Base-by-base conservation (phyloP, 2,797 vertebrate genomes). In the Poeciliopsis gracilis region DNA sequence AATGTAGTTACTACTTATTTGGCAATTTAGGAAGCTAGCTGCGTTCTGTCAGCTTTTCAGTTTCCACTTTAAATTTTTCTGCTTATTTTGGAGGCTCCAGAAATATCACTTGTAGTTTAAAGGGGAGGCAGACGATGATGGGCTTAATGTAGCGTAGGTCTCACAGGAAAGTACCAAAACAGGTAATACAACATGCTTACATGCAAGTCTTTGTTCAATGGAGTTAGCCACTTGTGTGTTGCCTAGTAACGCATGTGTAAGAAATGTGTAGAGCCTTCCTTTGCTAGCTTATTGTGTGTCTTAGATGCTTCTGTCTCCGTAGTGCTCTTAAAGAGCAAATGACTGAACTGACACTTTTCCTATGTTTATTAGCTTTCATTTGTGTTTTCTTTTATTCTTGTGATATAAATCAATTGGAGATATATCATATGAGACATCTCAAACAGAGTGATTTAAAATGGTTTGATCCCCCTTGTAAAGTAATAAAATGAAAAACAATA, bases 221-320 rank as follows among this genome's bases (percentile, higher is more conserved):
- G 46, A 73, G 47, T 33, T 53, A 51, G 47, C 47, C n/a, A 66
- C 9, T 30, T 10, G 28, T 53, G 79, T 18, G 75, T 81, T 81
- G 59, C 79, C 36, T 77, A 57, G 79, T 61, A 81, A 81, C 70
- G 8, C 57, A 12, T 72, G 57, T 63, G 53, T 51, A 53, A 18
- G 13, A 51, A 72, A 33, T 33, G 33, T 38, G 23, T 38, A 23
- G 57, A 41, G 12, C 23, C 16, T 30, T 20, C 25, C 63, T 45
- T 67, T 41, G 45, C 71, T 53, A 46, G 2, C 5, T 43, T 41
- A 28, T 23, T 38, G 33, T 51, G 25, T 33, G 11, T 43, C 30
- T 28, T 77, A n/a, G 18, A 36, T 9, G 51, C 30, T 47, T 59
- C 51, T 10, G 53, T 38, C 20, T 67, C 67, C 47, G 36, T 36